Evolutionary conservation across 30 jellyfish, hydroid and myxozoan species (phyloP).

Genomic region (Cassiopea andromeda): DNA sequence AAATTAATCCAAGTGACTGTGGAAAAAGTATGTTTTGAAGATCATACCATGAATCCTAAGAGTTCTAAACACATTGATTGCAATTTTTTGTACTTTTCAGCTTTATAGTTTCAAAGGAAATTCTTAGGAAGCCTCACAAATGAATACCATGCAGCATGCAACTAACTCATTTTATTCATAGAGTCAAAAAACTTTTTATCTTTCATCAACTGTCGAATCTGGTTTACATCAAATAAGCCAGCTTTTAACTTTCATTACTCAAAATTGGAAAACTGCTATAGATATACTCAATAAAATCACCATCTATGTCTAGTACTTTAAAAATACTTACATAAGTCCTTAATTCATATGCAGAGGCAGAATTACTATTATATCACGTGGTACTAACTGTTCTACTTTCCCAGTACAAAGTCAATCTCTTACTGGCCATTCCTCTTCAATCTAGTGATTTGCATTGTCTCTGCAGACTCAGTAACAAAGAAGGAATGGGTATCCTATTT

Average conservation of each 20-base stretch:
- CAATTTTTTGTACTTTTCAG: conserved; percentile 15
- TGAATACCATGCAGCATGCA: background rate
- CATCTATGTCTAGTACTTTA: conserved; percentile 41
- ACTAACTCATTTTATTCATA: background rate
- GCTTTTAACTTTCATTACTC: conserved; percentile 25
- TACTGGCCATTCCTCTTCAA: conserved; percentile 46
- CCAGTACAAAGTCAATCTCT: conserved; percentile 26
- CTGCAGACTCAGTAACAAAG: conserved; percentile 32
- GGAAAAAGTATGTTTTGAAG: conserved; percentile 13
- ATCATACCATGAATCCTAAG: conserved; percentile 5
- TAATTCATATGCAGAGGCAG: conserved; percentile 43
- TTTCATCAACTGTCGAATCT: background rate
- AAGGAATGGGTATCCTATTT: conserved; percentile 26
- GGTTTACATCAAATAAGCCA: background rate
- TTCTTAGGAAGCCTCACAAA: background rate
- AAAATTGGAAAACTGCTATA: conserved; percentile 9
- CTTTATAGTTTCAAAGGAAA: conserved; percentile 31
- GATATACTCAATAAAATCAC: background rate
- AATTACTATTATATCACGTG: conserved; percentile 10
- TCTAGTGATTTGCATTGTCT: conserved; percentile 52
- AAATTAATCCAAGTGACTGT: conserved; percentile 15
- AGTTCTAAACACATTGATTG: background rate
- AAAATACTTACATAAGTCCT: conserved; percentile 25
- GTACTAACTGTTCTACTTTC: background rate
- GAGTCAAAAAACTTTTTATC: background rate